Conservation (phyloP, 2,113 vertebrate genomes). For the Odontesthes bonariensis region DNA sequence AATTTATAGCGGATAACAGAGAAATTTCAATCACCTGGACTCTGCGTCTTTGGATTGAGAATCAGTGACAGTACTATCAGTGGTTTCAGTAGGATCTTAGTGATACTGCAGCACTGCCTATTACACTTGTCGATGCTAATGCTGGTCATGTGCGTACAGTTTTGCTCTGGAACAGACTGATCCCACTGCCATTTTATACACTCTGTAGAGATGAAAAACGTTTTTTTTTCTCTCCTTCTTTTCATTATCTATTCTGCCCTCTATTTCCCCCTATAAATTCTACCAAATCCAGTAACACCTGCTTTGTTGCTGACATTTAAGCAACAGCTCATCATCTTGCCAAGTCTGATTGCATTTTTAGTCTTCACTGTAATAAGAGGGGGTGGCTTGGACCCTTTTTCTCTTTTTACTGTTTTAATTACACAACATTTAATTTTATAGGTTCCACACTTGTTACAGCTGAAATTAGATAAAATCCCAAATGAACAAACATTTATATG, state of each 20-base stretch:
- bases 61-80: no score
- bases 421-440: conserved; percentile 68
- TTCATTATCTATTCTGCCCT: background rate
- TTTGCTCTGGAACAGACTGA: background rate
- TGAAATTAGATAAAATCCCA: background rate
- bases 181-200: background rate
- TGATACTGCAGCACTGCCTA: no score
- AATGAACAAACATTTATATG: background rate
- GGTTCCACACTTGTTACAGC: conserved; percentile 39
- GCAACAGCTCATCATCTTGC: conserved; percentile 26
- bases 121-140: no score
- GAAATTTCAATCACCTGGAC: no score
- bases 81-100: no score
- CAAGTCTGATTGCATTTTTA: conserved; percentile 41
- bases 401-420: conserved; percentile 63
- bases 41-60: no score
- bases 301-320: conserved; percentile 55
- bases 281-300: conserved; percentile 18
- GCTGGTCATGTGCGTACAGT: background rate
- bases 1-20: no score
- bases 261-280: conserved; percentile 1
- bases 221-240: background rate
- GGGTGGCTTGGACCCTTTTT: conserved; percentile 2
- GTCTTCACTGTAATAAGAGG: conserved; percentile 6
- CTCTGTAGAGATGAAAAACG: background rate